Evolutionary conservation across 92 coral and sea anemone genomes (phyloP).

Genomic region (Isaurus tuberculatus): DNA sequence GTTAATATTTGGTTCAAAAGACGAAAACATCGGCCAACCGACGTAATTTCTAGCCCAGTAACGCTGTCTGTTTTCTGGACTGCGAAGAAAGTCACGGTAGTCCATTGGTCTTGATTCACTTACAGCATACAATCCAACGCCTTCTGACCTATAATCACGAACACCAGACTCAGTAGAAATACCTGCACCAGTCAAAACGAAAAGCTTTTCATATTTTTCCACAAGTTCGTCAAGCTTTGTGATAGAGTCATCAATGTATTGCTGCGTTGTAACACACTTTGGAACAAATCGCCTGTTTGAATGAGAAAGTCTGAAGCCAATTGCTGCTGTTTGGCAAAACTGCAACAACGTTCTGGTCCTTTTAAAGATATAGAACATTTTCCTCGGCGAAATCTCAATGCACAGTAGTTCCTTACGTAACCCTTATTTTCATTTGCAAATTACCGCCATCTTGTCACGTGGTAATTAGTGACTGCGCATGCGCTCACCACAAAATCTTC

Average conservation of each 20-base stretch:
- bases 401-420: not conserved
- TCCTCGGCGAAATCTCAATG: not conserved
- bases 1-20: slow-evolving; percentile 78
- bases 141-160: slow-evolving; percentile 94
- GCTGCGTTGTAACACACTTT: slow-evolving; percentile 56
- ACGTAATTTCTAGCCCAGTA: slow-evolving; percentile 98
- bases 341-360: slow-evolving; percentile 8
- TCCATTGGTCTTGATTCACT: slow-evolving; percentile 85
- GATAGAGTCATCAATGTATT: slow-evolving; percentile 65
- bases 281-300: slow-evolving; percentile 64
- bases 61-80: slow-evolving; percentile 71
- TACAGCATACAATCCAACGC: slow-evolving; percentile 88
- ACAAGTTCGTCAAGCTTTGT: slow-evolving; percentile 71
- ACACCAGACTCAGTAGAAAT: slow-evolving; percentile 98
- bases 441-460: slow-evolving; percentile 41
- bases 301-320: slow-evolving; percentile 28
- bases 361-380: slow-evolving; percentile 11
- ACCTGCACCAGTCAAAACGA: slow-evolving; percentile 97
- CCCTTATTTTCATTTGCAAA: too few species aligned
- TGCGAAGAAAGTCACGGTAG: slow-evolving; percentile 80
- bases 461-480: not conserved
- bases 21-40: slow-evolving; percentile 90
- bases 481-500: not conserved
- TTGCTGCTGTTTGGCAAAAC: slow-evolving; percentile 6
- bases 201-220: slow-evolving; percentile 59